Conservation (phyloP, 1,140 invertebrate species). For the Anastrepha ludens region DNA sequence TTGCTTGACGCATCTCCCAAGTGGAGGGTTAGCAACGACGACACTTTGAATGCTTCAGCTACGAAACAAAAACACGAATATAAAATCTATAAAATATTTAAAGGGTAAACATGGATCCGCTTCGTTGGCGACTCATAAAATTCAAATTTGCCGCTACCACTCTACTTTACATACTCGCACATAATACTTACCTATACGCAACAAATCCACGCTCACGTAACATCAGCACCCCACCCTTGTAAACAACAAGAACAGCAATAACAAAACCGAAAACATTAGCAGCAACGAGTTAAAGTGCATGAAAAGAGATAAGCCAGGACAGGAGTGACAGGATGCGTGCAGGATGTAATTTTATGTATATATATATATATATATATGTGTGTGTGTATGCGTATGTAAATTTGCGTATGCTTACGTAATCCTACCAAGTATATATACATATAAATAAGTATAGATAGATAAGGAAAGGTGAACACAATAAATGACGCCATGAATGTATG, state of each 20-base stretch:
- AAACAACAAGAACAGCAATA: slow-evolving; percentile 10
- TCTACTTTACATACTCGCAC: not conserved
- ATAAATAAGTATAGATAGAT: not conserved
- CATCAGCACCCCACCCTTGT: not conserved
- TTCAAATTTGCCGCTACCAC: slow-evolving; percentile 3
- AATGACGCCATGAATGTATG: not conserved
- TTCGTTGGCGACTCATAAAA: slow-evolving; percentile 22
- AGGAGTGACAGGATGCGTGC: not conserved
- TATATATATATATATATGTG: not conserved
- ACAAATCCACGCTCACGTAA: not conserved
- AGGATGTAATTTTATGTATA: not conserved
- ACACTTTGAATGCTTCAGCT: not conserved
- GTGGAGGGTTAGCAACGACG: too few species aligned
- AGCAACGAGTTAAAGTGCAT: slow-evolving; percentile 19
- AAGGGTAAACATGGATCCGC: not conserved
- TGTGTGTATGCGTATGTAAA: not conserved
- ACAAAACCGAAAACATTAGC: not conserved
- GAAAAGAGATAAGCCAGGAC: slow-evolving; percentile 1
- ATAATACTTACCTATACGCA: not conserved
- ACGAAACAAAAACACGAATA: not conserved
- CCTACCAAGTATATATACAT: not conserved
- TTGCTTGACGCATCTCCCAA: too few species aligned
- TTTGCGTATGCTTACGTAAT: not conserved
- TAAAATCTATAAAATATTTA: slow-evolving; percentile 14
- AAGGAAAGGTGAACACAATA: not conserved